Evolutionary conservation across 2,888 invertebrate genomes (phyloP), one percentile per base, ranked within the genome.

Genomic region (Perdita meconis): DNA sequence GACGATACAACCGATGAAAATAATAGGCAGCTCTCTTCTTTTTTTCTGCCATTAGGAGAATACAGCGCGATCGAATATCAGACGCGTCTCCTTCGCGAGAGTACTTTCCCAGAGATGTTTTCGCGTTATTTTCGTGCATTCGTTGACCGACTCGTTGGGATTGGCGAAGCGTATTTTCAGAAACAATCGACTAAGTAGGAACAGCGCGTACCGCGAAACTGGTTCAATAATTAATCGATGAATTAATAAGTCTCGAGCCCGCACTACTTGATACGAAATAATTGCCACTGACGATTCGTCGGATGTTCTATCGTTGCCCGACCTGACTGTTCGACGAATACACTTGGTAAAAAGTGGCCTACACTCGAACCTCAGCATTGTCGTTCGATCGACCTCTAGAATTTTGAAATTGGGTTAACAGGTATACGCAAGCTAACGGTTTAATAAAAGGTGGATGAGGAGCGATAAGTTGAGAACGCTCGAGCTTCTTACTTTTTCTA

Each of bases 181-280:
- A 16, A 19, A 19, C 38, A 59, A 34, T 26, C 40, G 40, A 56
- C 56, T 13, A 59, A 30, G 38, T 30, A 36, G 61, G 55, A 34
- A 42, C n/a, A 42, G 19, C 73, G 63, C 68, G 53, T 60, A 64
- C 40, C 51, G 64, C 40, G 61, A 22, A 47, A 42, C 71, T 83
- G 57, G 83, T 81, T 83, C 77, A 75, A 77, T 64, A 74, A 80
- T 70, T 75, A 75, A 75, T 77, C 84, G 72, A 53, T 73, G 78
- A 50, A 76, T 80, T 80, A 80, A 84, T 78, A 84, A 84, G 73
- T 72, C 72, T 72, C 60, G 63, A 71, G 71, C 66, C 71, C 42
- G 56, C 63, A 68, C 64, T 69, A 80, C 84, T 82, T 42, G 71
- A 84, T 67, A 65, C 73, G 66, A 76, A 84, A 80, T 84, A 84